Conservation (phyloP, 30 jellyfish, hydroid and myxozoan species). For the Phacellophora camtschatica region DNA sequence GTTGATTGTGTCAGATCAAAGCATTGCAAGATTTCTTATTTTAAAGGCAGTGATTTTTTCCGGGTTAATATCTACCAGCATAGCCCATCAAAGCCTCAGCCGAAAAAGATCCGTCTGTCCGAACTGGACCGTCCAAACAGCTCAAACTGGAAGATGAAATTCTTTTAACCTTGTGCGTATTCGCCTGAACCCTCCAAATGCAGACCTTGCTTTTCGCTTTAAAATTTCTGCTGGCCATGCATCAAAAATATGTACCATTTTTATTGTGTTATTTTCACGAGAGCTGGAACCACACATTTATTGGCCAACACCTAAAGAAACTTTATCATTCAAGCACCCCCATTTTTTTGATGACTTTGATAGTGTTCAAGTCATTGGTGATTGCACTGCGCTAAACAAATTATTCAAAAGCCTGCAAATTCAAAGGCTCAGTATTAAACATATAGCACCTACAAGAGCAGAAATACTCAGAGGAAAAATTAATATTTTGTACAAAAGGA, state of each 20-base stretch:
- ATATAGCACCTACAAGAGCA: slow-evolving; percentile 37
- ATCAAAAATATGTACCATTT: slow-evolving; percentile 26
- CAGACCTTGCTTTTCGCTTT: slow-evolving; percentile 33
- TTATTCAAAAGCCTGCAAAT: slow-evolving; percentile 44
- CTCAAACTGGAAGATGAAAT: slow-evolving; percentile 39
- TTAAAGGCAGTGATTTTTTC: slow-evolving; percentile 4
- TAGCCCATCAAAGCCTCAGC: slow-evolving; percentile 30
- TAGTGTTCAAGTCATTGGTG: slow-evolving; percentile 55
- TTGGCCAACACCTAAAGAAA: slow-evolving; percentile 48
- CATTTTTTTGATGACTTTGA: slow-evolving; percentile 21
- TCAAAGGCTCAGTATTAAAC: slow-evolving; percentile 55
- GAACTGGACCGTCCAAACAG: slow-evolving; percentile 36
- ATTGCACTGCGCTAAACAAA: slow-evolving; percentile 48
- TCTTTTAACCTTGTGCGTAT: slow-evolving; percentile 44
- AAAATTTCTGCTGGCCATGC: slow-evolving; percentile 27
- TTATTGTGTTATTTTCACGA: slow-evolving; percentile 5
- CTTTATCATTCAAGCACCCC: slow-evolving; percentile 44
- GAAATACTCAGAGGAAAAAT: slow-evolving; percentile 30
- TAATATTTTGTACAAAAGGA: slow-evolving; percentile 50
- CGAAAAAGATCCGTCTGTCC: too few relatives aligned
- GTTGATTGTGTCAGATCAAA: slow-evolving; percentile 21
- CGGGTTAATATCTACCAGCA: slow-evolving; percentile 5
- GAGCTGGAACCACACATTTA: slow-evolving; percentile 40
- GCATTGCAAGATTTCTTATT: slow-evolving; percentile 25
- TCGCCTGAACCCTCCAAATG: slow-evolving; percentile 42